Percentiles rank a stretch among this genome's conserved stretches.
phyloP scores from a whole-genome alignment of 2,113 vertebrate species.

The Leptosomus discolor region DNA sequence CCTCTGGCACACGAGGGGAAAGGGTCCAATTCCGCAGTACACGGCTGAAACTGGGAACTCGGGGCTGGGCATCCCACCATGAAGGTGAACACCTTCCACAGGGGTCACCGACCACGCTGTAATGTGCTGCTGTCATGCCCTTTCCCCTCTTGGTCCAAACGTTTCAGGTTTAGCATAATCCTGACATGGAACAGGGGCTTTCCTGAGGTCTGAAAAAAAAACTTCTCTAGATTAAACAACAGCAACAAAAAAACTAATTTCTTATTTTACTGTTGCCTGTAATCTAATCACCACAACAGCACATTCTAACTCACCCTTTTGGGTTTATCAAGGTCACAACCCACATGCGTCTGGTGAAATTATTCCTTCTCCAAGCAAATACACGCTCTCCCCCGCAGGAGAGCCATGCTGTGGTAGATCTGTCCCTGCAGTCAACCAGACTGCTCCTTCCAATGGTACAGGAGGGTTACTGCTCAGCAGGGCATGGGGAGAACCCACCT shows the following conservation, averaged over 20 bases:
- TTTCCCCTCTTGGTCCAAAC: neutral
- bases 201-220: neutral
- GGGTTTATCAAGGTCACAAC: neutral
- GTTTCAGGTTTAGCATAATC: neutral
- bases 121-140: neutral
- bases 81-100: neutral
- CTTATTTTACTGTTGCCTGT: neutral
- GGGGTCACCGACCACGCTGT: neutral
- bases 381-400: fast-evolving
- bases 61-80: fast-evolving
- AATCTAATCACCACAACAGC: neutral
- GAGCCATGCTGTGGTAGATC: fast-evolving
- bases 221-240: neutral
- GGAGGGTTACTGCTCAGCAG: neutral
- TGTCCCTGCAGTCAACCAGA: neutral
- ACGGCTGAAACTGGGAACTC: fast-evolving
- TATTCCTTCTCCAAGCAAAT: neutral
- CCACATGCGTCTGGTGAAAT: neutral
- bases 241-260: neutral
- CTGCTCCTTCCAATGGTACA: neutral
- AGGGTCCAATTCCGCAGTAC: neutral
- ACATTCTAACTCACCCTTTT: neutral
- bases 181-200: neutral
- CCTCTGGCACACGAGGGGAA: neutral
- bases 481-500: neutral